These are phyloP conservation scores for Lathronympha strigana DNA, from an alignment of 2,888 invertebrate species.

Conservation along the genomic window DNA sequence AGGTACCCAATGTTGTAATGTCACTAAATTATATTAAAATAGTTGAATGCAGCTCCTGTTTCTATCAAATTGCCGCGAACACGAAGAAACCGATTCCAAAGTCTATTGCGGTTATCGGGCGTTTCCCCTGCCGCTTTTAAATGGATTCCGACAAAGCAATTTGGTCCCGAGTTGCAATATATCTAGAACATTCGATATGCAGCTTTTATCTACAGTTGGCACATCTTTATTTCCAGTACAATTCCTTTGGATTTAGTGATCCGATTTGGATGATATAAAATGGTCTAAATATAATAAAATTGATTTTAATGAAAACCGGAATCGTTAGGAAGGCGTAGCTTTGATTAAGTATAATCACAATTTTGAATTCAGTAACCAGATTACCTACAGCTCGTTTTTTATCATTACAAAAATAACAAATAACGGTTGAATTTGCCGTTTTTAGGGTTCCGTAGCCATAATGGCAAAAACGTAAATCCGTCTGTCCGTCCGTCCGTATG, in stretches of 20 bases:
- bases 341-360: too few relatives aligned
- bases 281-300: too few relatives aligned
- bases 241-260: background rate
- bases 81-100: background rate
- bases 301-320: too few relatives aligned
- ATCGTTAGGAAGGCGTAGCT: too few relatives aligned
- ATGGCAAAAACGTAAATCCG: too few relatives aligned
- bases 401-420: too few relatives aligned
- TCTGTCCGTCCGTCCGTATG: too few relatives aligned
- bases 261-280: background rate
- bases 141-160: slow-evolving; percentile 10
- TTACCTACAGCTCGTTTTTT: too few relatives aligned
- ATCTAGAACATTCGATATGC: background rate
- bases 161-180: slow-evolving; percentile 4
- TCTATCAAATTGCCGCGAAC: background rate
- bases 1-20: background rate
- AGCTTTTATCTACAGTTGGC: background rate
- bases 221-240: background rate
- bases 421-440: too few relatives aligned
- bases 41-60: background rate
- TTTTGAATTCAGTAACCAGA: too few relatives aligned
- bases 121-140: background rate
- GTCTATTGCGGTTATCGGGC: background rate
- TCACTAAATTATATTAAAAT: background rate
- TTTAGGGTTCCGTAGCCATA: too few relatives aligned